These are phyloP conservation scores for Strigamia crassipes DNA, from an alignment of 2,888 invertebrate genomes.

Conservation along the genomic window DNA sequence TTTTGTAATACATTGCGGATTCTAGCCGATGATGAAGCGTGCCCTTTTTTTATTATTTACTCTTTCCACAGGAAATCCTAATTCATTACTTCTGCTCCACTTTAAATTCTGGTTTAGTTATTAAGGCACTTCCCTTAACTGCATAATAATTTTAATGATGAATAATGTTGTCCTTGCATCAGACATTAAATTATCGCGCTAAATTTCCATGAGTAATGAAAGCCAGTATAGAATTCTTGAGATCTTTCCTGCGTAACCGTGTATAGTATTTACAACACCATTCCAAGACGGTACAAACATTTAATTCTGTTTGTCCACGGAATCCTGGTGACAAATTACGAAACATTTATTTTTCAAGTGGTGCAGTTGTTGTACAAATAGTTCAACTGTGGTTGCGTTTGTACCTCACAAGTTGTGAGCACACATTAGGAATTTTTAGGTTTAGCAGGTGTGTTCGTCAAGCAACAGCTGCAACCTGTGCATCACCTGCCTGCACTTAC, in stretches of 20 bases:
- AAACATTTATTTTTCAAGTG: too few relatives aligned
- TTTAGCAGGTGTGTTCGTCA: not conserved
- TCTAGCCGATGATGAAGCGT: not conserved
- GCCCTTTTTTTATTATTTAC: not conserved
- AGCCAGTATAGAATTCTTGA: not conserved
- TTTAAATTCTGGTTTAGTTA: constrained; percentile 13
- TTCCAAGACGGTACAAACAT: not conserved
- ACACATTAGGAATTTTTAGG: not conserved
- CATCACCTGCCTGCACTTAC: not conserved
- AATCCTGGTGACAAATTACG: too few relatives aligned
- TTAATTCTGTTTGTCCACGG: not conserved
- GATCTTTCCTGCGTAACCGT: not conserved
- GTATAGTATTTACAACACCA: too few relatives aligned
- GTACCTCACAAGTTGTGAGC: too few relatives aligned
- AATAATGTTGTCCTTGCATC: constrained; percentile 22
- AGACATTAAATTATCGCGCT: constrained; percentile 18
- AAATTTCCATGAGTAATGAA: not conserved
- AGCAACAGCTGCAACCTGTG: constrained; percentile 32
- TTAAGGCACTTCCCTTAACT: constrained; percentile 38
- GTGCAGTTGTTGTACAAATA: too few relatives aligned
- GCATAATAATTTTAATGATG: constrained; percentile 35
- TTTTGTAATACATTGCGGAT: not conserved
- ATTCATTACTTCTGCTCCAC: constrained; percentile 35
- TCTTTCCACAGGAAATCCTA: not conserved
- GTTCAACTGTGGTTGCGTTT: too few relatives aligned